Base-by-base conservation (phyloP, 2,888 invertebrate genomes). In the Chaetogeoica ovagalla region DNA sequence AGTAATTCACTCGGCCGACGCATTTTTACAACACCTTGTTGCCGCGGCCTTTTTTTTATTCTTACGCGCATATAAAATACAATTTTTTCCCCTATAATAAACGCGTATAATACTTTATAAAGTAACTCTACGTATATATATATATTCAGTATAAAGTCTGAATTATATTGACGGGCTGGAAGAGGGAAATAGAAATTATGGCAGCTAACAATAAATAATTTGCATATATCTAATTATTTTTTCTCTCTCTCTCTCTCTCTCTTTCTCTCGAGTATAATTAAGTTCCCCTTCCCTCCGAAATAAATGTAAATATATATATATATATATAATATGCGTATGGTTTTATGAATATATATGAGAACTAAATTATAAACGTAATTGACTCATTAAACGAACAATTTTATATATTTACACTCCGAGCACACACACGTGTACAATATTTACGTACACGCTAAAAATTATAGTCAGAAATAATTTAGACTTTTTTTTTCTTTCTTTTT, bases 191-290 rank as follows among this genome's bases (percentile, higher is more conserved):
- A 74, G 21, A 65, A 74, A 65, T 65, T 39, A 55, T 15, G 4
- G 30, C 17, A 37, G 30, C n/a, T 37, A 55, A 43, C 75, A 30
- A 48, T 48, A n/a, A 59, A 68, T 30, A 68, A 75, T 66, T 75
- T 68, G 48, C 75, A 75, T 59, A 75, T 66, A 59, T 48, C 15
- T 59, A 75, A 75, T 75, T 75, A 59, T 59, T 75, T 48, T 68
- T 23, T 30, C 30, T 30, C 30, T 30, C 60, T 71, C 43, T 43
- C 9, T 43, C 9, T 43, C 43, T 30, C 30, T 30, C 30, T 30
- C 60, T 71, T 43, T 43, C 9, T 43, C 9, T 43, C 19, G 66
- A 30, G 30, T 30, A 30, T 75, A 75, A 75, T 68, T 59, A 75
- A 68, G 9, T 7, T 65, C 65, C 65, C 43, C n/a, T 48, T 65